Base-by-base conservation (phyloP, 2,888 invertebrate species). In the Scotopteryx bipunctaria region DNA sequence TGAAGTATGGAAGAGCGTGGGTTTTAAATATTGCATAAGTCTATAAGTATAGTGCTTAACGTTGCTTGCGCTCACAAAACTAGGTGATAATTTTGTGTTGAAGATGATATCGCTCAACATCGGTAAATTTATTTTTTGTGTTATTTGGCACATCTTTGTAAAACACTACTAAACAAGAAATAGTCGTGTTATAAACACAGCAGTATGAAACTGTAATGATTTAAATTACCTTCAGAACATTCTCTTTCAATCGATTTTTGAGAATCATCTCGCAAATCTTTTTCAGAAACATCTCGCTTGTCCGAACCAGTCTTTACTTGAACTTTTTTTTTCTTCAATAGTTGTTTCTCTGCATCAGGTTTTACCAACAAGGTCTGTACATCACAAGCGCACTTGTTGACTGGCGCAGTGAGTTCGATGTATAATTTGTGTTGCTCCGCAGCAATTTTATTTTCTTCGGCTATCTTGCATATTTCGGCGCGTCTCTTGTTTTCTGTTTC, bases 361-460 rank as follows among this genome's bases (percentile, higher is more conserved):
- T 55, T 57, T 5, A 53, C 4, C 9, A 44, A 4, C 14, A 57
- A 5, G 16, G 50, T 60, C 37, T 58, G 51, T 19, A 46, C 43
- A 19, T 61, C 44, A 14, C 55, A 61, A 9, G 2, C 13, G 37
- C 51, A 56, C 49, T 58, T 61, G n/a, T 48, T 57, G 9, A 21
- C 36, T 1, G 44, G 36, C 4, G 45, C 36, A 4, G 21, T 45
- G 9, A 13, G 15, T 9, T 45, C 2, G 2, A 16, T 8, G 23
- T 33, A 21, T 11, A 48, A 23, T 14, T 35, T 48, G 23, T 54
- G 4, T 29, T 48, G 45, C 13, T 42, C 19, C 9, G 25, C 48
- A 11, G 31, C 31, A 2, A 35, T 40, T 32, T 58, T 42, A 17
- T 61, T 57, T 23, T 27, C 45, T 47, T 57, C 29, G 5, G 41